These are phyloP conservation scores for Drosophila mauritiana DNA, from an alignment of 1,140 invertebrate species.

Conservation along the genomic window DNA sequence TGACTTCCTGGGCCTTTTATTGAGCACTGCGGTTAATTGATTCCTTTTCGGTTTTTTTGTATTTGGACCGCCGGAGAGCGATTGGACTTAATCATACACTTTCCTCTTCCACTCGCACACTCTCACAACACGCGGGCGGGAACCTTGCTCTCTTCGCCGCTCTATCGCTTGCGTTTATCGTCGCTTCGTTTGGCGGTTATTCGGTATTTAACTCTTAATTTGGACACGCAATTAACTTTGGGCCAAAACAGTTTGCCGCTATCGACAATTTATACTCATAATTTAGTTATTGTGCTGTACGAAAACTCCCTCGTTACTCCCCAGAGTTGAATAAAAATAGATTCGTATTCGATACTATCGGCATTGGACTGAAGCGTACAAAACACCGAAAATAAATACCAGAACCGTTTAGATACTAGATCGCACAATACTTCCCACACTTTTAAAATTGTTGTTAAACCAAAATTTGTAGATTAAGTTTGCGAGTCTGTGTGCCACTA, in stretches of 20 bases:
- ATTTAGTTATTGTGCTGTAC: conserved; percentile 59
- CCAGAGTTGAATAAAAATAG: not conserved
- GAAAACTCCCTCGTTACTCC: conserved; percentile 25
- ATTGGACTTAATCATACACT: conserved; percentile 71
- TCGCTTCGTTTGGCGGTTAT: conserved; percentile 2
- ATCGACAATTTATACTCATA: conserved; percentile 24
- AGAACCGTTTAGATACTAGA: not conserved
- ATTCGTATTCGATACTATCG: not conserved
- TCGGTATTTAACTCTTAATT: not conserved
- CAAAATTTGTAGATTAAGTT: too few relatives aligned
- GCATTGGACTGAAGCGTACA: not conserved
- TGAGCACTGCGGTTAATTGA: conserved; percentile 59
- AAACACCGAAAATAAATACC: not conserved
- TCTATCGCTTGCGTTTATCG: conserved; percentile 35
- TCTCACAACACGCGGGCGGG: conserved; percentile 31
- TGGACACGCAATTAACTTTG: not conserved
- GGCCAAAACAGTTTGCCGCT: conserved; percentile 9
- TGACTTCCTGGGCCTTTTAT: conserved; percentile 36
- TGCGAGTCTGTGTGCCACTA: too few relatives aligned
- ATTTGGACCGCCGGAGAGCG: conserved; percentile 12
- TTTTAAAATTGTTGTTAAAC: too few relatives aligned
- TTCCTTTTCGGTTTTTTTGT: conserved; percentile 40
- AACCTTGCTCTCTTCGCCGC: conserved; percentile 29
- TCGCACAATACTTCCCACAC: too few relatives aligned
- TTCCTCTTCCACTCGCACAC: conserved; percentile 40